phyloP scores from a whole-genome alignment of 2,113 vertebrate genomes.

The Candoia aspera region DNA sequence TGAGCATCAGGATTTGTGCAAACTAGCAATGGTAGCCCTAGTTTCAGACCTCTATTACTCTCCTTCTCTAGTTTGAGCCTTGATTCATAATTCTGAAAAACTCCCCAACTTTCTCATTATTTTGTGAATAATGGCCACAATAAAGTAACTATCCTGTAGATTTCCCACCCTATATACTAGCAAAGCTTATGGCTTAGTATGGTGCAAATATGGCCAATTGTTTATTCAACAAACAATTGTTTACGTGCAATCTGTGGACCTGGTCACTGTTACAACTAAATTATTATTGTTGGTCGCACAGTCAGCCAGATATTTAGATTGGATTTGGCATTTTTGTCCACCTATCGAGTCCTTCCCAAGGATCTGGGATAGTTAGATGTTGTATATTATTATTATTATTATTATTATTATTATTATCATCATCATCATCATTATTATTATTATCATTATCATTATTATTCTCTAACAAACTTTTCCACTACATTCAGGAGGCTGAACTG shows the following conservation, averaged over 20 bases:
- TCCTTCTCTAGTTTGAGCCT: background rate
- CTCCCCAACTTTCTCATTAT: background rate
- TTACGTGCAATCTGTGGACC: background rate
- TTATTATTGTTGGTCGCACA: too few species aligned
- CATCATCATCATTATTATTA: too few species aligned
- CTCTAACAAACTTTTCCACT: too few species aligned
- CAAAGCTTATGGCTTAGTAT: background rate
- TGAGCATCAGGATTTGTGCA: background rate
- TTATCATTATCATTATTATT: too few species aligned
- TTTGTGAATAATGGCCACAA: background rate
- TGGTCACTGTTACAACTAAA: background rate
- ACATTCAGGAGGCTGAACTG: too few species aligned
- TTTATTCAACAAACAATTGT: background rate
- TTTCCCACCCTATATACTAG: background rate
- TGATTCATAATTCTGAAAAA: background rate
- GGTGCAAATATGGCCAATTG: background rate
- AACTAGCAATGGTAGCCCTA: background rate
- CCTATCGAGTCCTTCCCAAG: too few species aligned
- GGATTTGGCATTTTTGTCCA: too few species aligned
- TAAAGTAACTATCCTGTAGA: background rate
- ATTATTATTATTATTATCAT: too few species aligned
- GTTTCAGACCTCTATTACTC: too few species aligned
- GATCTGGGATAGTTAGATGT: too few species aligned
- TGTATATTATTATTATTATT: too few species aligned
- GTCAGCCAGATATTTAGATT: too few species aligned